Conservation (phyloP, 2,797 vertebrate genomes). For the Lagorchestes hirsutus region DNA sequence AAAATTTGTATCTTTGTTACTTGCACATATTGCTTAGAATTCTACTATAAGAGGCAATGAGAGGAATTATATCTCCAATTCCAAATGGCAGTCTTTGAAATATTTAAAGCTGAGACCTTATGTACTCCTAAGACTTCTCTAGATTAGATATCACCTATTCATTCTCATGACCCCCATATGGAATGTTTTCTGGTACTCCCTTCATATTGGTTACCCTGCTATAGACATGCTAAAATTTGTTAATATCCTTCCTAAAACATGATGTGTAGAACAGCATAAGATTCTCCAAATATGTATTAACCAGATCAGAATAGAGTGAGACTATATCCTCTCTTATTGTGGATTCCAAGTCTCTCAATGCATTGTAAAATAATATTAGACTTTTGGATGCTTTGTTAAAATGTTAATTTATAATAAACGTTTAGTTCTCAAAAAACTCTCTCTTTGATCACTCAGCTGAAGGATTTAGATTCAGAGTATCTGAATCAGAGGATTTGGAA, state of each 20-base stretch:
- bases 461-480: background rate
- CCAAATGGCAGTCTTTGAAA: background rate
- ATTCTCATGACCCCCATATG: too few species aligned
- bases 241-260: background rate
- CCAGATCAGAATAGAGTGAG: background rate
- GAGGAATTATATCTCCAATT: background rate
- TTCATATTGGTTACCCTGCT: background rate
- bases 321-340: background rate
- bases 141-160: background rate
- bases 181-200: background rate
- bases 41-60: background rate
- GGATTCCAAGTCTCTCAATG: background rate
- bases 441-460: background rate
- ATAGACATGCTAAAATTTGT: background rate
- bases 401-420: background rate
- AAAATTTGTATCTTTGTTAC: background rate
- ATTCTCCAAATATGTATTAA: background rate
- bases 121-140: background rate
- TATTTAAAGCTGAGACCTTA: background rate
- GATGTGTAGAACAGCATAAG: background rate
- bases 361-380: background rate
- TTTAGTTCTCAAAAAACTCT: background rate
- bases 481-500: background rate
- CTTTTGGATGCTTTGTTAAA: background rate
- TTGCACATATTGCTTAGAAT: background rate